These are phyloP conservation scores for Corythucha ciliata DNA, from an alignment of 2,888 invertebrate species.

Conservation along the genomic window DNA sequence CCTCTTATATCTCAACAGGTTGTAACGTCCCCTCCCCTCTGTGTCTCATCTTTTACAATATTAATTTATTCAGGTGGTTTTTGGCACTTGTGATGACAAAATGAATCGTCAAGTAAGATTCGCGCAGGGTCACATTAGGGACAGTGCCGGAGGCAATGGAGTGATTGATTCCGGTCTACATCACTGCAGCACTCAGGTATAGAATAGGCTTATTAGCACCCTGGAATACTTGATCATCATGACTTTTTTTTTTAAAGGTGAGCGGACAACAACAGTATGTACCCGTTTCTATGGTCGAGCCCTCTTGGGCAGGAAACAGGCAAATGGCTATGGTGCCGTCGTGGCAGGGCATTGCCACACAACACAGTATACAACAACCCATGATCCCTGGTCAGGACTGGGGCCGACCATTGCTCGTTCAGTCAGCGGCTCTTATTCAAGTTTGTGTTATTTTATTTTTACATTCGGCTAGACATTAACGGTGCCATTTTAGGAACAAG, in stretches of 20 bases:
- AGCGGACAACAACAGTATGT: constrained; percentile 74
- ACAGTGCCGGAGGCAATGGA: too few relatives aligned
- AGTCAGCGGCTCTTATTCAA: constrained; percentile 63
- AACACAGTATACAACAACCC: constrained; percentile 54
- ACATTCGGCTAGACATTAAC: too few relatives aligned
- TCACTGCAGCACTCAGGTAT: too few relatives aligned
- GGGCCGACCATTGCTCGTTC: constrained; percentile 61
- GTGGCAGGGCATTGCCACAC: constrained; percentile 67
- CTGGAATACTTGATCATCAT: too few relatives aligned
- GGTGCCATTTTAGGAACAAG: constrained; percentile 45
- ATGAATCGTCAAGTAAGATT: too few relatives aligned
- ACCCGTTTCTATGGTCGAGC: constrained; percentile 88
- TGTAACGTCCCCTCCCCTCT: too few relatives aligned
- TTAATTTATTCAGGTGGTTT: too few relatives aligned
- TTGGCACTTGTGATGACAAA: too few relatives aligned
- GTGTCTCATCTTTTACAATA: too few relatives aligned
- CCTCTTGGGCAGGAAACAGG: constrained; percentile 61
- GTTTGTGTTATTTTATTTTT: constrained; percentile 42
- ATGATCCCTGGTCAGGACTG: constrained; percentile 55
- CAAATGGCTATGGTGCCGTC: constrained; percentile 72
- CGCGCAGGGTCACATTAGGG: too few relatives aligned
- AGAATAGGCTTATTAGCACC: too few relatives aligned
- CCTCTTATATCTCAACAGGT: constrained; percentile 67
- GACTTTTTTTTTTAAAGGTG: constrained; percentile 30
- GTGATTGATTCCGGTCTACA: too few relatives aligned